Percentiles rank a stretch among this genome's conserved stretches.
Evolutionary conservation across 1,140 invertebrate genomes (phyloP).

Genomic region (Aphis craccivora): DNA sequence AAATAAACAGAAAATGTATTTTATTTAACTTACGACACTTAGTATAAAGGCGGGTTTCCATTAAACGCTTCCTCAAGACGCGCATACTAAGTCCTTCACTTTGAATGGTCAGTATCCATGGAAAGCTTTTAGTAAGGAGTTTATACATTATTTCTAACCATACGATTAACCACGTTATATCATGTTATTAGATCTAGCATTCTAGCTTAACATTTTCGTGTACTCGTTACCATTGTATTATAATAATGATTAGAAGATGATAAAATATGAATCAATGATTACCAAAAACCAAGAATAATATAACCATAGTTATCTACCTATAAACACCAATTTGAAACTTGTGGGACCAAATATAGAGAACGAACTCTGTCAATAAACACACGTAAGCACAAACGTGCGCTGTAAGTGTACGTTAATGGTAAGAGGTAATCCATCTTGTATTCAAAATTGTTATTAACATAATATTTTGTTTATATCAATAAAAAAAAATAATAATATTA

Average conservation of each 20-base stretch:
- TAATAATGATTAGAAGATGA: neutral
- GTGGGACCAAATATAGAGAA: neutral
- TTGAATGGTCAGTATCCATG: neutral
- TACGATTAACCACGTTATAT: neutral
- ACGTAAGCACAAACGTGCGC: neutral
- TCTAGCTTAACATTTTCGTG: neutral
- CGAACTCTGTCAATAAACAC: too few relatives aligned
- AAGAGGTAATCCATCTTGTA: neutral
- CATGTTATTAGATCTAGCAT: neutral
- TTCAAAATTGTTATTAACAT: neutral
- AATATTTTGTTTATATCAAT: neutral
- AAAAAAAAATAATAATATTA: too few relatives aligned
- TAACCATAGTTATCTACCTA: neutral
- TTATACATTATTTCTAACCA: neutral
- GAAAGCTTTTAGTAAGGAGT: neutral
- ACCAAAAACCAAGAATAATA: neutral
- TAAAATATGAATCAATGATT: neutral
- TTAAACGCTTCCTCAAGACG: neutral
- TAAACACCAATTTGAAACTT: neutral
- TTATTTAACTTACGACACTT: neutral
- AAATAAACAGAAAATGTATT: neutral
- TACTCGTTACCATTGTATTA: neutral
- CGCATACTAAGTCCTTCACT: neutral
- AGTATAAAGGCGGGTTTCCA: neutral
- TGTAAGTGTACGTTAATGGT: too few relatives aligned